Percentiles rank a stretch among this genome's conserved stretches.
phyloP scores from a whole-genome alignment of 2,797 vertebrate species.

The Epinephelus awoara region DNA sequence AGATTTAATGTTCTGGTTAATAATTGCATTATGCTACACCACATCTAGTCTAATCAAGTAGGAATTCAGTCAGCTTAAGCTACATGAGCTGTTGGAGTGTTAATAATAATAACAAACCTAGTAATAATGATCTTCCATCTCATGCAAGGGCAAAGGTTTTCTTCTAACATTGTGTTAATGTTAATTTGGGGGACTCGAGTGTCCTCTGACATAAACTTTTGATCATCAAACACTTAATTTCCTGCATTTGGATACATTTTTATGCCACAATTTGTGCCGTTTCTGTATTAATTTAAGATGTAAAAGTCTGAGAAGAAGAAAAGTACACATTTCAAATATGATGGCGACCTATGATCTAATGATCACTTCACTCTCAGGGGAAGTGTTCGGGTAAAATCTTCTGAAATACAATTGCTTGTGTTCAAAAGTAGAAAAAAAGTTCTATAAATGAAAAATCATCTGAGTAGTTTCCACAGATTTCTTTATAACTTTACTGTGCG shows the following conservation, averaged over 20 bases:
- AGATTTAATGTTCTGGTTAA: not conserved
- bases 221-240: too few species aligned
- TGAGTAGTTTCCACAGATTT: not conserved
- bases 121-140: not conserved
- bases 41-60: not conserved
- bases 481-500: not conserved
- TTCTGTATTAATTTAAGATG: too few species aligned
- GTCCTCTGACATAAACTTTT: too few species aligned
- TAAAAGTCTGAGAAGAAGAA: too few species aligned
- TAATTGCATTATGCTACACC: not conserved
- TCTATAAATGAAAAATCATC: not conserved
- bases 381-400: not conserved
- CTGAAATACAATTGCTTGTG: not conserved
- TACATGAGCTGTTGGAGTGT: rapidly evolving
- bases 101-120: not conserved
- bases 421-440: not conserved
- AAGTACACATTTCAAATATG: too few species aligned
- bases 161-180: too few species aligned
- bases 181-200: too few species aligned
- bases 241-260: too few species aligned
- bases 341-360: not conserved
- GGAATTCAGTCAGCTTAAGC: not conserved
- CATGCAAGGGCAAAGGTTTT: not conserved
- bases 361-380: not conserved
- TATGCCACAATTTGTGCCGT: too few species aligned